Conservation (phyloP, 2,888 invertebrate genomes). For the Troilus luridus region DNA sequence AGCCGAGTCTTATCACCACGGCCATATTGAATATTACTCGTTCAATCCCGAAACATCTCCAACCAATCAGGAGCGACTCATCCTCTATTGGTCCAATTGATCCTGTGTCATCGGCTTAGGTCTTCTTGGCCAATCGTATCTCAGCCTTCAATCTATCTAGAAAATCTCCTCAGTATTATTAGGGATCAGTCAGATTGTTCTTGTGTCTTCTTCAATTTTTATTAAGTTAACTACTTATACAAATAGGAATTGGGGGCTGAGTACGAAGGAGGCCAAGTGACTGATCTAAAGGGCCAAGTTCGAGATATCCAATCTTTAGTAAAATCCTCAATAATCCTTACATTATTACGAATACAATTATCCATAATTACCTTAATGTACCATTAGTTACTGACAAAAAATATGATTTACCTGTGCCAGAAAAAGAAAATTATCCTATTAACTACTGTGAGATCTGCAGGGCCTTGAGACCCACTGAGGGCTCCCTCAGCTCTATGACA, state of each 20-base stretch:
- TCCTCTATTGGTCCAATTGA: slow-evolving; percentile 19
- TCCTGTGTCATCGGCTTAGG: slow-evolving; percentile 17
- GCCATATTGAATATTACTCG: slow-evolving; percentile 13
- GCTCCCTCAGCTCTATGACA: too few relatives aligned
- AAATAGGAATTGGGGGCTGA: neutral
- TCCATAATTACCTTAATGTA: too few relatives aligned
- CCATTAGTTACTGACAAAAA: too few relatives aligned
- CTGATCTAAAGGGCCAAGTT: too few relatives aligned
- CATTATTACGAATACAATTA: too few relatives aligned
- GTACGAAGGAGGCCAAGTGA: too few relatives aligned
- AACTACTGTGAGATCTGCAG: too few relatives aligned
- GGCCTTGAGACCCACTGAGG: too few relatives aligned
- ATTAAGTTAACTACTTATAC: neutral
- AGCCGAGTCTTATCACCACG: neutral
- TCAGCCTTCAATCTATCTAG: neutral
- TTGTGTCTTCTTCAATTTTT: neutral
- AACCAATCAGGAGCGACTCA: neutral
- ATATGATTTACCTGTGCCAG: too few relatives aligned
- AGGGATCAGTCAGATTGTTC: neutral
- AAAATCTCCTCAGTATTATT: neutral
- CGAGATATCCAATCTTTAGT: too few relatives aligned
- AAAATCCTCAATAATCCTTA: too few relatives aligned
- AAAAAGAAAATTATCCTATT: too few relatives aligned
- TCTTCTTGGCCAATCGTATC: neutral
- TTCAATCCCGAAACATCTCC: neutral